A percentile compares a stretch with the other conserved stretches of the same genome.
phyloP scores from a whole-genome alignment of 2,797 vertebrate genomes.

The Hephaestus fuliginosus region DNA sequence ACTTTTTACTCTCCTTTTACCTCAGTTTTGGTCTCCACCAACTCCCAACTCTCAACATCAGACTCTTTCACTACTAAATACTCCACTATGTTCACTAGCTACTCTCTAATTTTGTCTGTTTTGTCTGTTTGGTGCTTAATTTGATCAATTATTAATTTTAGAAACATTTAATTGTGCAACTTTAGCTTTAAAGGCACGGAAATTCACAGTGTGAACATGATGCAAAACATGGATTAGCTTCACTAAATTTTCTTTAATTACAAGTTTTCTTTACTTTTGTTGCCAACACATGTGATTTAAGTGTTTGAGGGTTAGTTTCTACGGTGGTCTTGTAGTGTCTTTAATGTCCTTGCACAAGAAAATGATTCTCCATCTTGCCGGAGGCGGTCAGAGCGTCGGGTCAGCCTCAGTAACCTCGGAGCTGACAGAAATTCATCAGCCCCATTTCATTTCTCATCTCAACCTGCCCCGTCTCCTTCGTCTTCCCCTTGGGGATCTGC shows the following conservation, averaged over 20 bases:
- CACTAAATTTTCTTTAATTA: neutral
- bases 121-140: neutral
- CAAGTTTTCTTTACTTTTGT: neutral
- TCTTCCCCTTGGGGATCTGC: neutral
- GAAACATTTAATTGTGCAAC: too few relatives aligned
- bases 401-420: conserved; percentile 13
- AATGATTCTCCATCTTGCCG: neutral
- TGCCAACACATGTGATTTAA: neutral
- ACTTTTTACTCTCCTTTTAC: neutral
- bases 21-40: neutral
- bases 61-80: neutral
- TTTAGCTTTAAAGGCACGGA: too few relatives aligned
- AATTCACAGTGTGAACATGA: too few relatives aligned
- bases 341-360: neutral
- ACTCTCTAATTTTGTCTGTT: too few relatives aligned
- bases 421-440: conserved; percentile 38
- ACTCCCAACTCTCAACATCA: neutral
- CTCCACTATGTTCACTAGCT: neutral
- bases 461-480: conserved; percentile 11
- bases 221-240: too few relatives aligned
- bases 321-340: too few relatives aligned
- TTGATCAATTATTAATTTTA: too few relatives aligned
- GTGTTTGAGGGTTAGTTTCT: neutral
- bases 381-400: neutral
- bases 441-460: conserved; percentile 23